These are phyloP conservation scores for Antrozous pallidus DNA, from an alignment of 2,797 vertebrate species.

Conservation along the genomic window DNA sequence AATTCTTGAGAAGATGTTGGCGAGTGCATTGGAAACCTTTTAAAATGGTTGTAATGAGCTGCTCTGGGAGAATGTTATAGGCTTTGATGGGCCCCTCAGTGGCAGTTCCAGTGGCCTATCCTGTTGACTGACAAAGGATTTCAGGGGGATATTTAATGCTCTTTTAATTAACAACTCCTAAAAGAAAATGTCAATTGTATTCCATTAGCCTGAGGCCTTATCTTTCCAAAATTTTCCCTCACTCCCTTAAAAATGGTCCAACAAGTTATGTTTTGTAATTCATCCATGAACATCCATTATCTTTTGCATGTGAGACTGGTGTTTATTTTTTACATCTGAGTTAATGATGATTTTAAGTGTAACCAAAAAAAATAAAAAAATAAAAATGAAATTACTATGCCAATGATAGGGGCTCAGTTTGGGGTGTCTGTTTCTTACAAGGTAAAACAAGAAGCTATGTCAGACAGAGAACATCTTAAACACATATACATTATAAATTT, in stretches of 20 bases:
- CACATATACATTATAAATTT: background rate
- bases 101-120: conserved; percentile 79
- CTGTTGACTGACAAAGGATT: conserved; percentile 81
- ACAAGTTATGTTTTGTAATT: conserved; percentile 47
- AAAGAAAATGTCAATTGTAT: conserved; percentile 84
- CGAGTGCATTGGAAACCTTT: conserved; percentile 77
- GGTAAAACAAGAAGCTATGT: background rate
- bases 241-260: conserved; percentile 23
- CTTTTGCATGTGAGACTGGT: conserved; percentile 12
- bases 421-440: background rate
- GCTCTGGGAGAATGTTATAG: conserved; percentile 78
- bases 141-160: conserved; percentile 80
- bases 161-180: conserved; percentile 84
- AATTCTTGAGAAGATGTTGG: conserved; percentile 73
- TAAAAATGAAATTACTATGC: background rate
- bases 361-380: background rate
- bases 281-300: background rate
- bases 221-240: conserved; percentile 59
- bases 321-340: conserved; percentile 32
- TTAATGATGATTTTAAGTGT: conserved; percentile 35
- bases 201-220: conserved; percentile 72
- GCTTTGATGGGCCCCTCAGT: conserved; percentile 82
- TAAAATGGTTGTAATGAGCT: conserved; percentile 80
- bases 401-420: background rate
- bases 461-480: background rate